These are phyloP conservation scores for Dyspetes luteomarginatus DNA, from an alignment of 2,888 invertebrate species.

Conservation along the genomic window DNA sequence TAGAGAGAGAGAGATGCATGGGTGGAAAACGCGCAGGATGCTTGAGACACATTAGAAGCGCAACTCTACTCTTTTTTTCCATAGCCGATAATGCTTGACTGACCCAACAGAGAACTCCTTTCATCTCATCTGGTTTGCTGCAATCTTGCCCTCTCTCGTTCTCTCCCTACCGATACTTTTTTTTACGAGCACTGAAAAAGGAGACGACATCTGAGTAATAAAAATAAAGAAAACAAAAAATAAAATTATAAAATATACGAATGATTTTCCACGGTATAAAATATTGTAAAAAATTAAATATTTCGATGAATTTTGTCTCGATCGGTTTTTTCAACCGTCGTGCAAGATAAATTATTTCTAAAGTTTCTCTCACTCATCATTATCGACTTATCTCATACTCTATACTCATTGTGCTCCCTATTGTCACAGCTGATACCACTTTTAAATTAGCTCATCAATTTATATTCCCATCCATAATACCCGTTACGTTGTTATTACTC, in stretches of 20 bases:
- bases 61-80: constrained; percentile 19
- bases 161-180: constrained; percentile 22
- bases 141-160: constrained; percentile 17
- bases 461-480: background rate
- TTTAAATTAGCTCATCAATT: background rate
- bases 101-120: constrained; percentile 70
- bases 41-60: constrained; percentile 25
- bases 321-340: too few species aligned
- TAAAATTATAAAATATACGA: background rate
- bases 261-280: background rate
- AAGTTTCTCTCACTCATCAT: too few species aligned
- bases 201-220: constrained; percentile 19
- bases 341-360: too few species aligned
- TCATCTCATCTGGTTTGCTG: constrained; percentile 66
- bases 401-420: too few species aligned
- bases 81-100: constrained; percentile 29
- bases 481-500: background rate
- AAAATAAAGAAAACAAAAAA: constrained; percentile 16
- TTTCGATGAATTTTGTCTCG: too few species aligned
- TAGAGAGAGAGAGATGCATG: constrained; percentile 14
- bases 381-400: too few species aligned
- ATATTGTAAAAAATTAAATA: too few species aligned
- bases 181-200: constrained; percentile 34
- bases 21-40: constrained; percentile 44
- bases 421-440: background rate